Base-by-base conservation (phyloP, 92 coral and sea anemone species). In the Muricea muricata region DNA sequence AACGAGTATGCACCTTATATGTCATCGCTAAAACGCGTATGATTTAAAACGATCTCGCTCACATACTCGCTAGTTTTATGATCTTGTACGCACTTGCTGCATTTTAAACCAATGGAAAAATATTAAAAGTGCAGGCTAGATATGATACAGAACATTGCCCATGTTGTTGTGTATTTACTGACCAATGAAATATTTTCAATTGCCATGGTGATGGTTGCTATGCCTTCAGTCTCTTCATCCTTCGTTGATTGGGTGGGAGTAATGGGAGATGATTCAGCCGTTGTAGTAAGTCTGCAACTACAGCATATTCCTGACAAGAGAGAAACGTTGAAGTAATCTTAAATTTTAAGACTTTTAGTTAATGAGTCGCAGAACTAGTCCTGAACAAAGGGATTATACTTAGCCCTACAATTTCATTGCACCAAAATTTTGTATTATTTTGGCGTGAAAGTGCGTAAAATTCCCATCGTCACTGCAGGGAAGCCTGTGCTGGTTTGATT, bases 171-270 rank as follows among this genome's bases (percentile, higher is more conserved):
- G 25, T 54, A 30, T 31, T 65, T 67, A 57, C 89, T 58, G 33
- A 79, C 81, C 89, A 86, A 52, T 37, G 89, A 65, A 86, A 86
- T 52, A 86, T 80, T 86, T 86, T 67, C 89, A 66, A 86, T 86
- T 74, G 78, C 79, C 54, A 63, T 40, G 79, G 89, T 47, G 84
- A 85, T 85, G 70, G 58, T 83, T 20, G 41, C 39, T 13, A 58
- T 58, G 84, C 23, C 78, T 20, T 79, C 73, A 37, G 9, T 72
- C 52, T 69, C 75, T 69, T 69, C 54, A 48, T 63, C 85, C 89
- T 54, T 78, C 34, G 30, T 74, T 77, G 41, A 78, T 75, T 75
- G 15, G 73, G 79, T 69, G 79, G 80, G 72, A 40, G 73, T 57
- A 60, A 71, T 55, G 86, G 47, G 63, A 65, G 34, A 39, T 60